Evolutionary conservation across 2,113 vertebrate species (phyloP), one percentile per base, ranked within the genome.

Genomic region (Diglossa brunneiventris): DNA sequence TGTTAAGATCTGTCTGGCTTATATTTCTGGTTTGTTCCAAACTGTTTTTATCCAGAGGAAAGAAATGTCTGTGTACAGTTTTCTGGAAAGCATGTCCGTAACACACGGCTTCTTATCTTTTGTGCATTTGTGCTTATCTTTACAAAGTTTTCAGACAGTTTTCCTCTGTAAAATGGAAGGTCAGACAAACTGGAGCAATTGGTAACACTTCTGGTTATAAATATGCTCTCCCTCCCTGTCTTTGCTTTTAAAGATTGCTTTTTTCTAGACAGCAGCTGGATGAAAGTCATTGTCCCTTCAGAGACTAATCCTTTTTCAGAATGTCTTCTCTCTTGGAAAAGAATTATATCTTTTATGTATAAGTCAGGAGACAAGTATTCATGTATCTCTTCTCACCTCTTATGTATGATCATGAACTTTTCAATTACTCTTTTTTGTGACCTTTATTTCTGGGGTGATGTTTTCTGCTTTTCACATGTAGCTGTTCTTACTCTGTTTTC

Each of bases 361-460:
- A 75, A 79, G n/a, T 79, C 24, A 42, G 61, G 41, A 39, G 18
- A 79, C 19, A 44, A 55, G 21, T n/a, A 69, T 62, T 26, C 49
- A 7, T 41, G 11, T 58, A 39, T 80, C 24, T 33, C 22, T 88
- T 83, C 68, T 92, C 28, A 41, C 2, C 4, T 80, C 28, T 93
- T 92, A 83, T 73, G 37, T 89, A 79, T 52, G 41, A 83, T 90
- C 58, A 76, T 94, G 70, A 90, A 76, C 80, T 83, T 88, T 86
- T 80, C 67, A 76, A 8, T 83, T 24, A 68, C 41, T 64, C 33
- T 69, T 92, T 58, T 64, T 33, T 74, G 24, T 91, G 69, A 89
- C 64, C 55, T 96, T 95, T 93, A 77, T 66, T 80, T 66, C 68
- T 80, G 31, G 44, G 53, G 10, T 69, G 62, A 44, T 69, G 24